Base-by-base conservation (phyloP, 2,888 invertebrate species). In the Gibbula magus region DNA sequence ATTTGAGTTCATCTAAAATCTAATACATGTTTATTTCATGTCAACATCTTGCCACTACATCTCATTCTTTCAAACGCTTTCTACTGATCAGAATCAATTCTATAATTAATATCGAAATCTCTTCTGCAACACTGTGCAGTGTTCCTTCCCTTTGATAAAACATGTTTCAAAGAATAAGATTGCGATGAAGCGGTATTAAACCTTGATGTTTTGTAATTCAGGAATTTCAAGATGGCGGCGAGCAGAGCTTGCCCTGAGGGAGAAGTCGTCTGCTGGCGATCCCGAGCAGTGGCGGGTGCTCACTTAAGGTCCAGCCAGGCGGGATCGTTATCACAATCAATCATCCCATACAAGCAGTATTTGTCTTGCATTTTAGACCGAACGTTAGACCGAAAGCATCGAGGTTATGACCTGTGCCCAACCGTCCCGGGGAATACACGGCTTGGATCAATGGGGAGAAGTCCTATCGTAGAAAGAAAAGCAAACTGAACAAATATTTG, bases 401-500 rank as follows among this genome's bases (percentile, higher is more conserved):
- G n/a, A 25, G 22, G 20, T 20, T 29, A 3, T 61, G 61, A 61
- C 61, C 61, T 29, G 61, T 61, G 61, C 22, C 61, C 61, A n/a
- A 25, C 25, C 61, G 22, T 29, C 61, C 61, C 61, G 18, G 61
- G 18, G 61, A 61, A 18, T 29, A 29, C 25, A 29, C 16, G 61
- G 32, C 29, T 67, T 70, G 18, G 78, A 78, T 78, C 78, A 70
- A 78, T 78, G 70, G 18, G 20, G 29, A 20, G 18, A 45, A 10
- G 32, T 32, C 29, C 52, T 52, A 25, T 22, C 51, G 35, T 52
- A 35, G 25, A 70, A 67, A 52, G 66, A 52, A 51, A 45, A 70
- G 78, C 67, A 53, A 25, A 67, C 78, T 78, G 52, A 70, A 66
- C 53, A 78, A 78, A 78, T 78, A 78, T 78, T 78, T 78, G 78